phyloP scores from a whole-genome alignment of 2,113 vertebrate genomes.

The Oenanthe oenanthe region DNA sequence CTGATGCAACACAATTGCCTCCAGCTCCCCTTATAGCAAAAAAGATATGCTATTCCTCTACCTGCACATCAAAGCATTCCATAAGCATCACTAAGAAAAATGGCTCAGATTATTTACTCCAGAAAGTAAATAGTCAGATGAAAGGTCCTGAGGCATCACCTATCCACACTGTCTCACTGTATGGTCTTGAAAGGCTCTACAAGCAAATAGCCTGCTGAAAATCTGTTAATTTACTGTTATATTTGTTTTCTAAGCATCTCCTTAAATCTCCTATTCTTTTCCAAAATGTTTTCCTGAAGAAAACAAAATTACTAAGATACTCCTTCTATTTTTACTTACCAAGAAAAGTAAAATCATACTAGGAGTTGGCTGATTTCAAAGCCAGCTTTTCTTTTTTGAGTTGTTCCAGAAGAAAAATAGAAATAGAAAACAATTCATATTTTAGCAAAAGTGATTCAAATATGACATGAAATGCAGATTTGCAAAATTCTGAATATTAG shows the following conservation, averaged over 20 bases:
- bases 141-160: background rate
- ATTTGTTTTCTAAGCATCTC: background rate
- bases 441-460: background rate
- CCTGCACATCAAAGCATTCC: background rate
- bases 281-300: background rate
- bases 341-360: background rate
- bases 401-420: background rate
- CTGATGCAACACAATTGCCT: background rate
- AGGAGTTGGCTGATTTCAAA: background rate
- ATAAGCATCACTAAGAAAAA: background rate
- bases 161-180: background rate
- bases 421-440: background rate
- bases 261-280: background rate
- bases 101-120: background rate
- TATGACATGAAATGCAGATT: background rate
- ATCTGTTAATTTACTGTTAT: background rate
- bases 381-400: background rate
- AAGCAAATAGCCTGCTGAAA: background rate
- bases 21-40: background rate
- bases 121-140: background rate
- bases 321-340: background rate
- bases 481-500: background rate
- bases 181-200: background rate
- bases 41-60: background rate
- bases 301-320: background rate